Conservation (phyloP, 2,888 invertebrate genomes). For the Schizaphis graminum region DNA sequence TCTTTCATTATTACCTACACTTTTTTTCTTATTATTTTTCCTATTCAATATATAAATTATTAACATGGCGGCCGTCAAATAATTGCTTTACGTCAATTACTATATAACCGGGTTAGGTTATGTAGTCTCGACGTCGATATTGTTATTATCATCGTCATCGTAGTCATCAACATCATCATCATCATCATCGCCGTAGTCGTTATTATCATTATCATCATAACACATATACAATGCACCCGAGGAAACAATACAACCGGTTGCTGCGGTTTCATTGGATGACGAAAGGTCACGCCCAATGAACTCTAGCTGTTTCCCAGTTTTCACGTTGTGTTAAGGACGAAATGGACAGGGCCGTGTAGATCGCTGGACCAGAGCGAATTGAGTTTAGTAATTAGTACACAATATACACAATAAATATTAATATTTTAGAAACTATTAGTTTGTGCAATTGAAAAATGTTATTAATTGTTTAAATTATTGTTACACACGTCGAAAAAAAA, state of each 20-base stretch:
- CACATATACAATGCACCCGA: constrained; percentile 54
- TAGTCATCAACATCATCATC: constrained; percentile 28
- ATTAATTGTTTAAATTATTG: not conserved
- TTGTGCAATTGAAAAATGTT: not conserved
- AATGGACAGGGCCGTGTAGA: constrained; percentile 1
- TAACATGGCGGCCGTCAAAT: constrained; percentile 62
- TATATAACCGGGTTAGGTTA: constrained; percentile 29
- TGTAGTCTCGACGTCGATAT: constrained; percentile 59
- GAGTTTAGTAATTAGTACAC: not conserved
- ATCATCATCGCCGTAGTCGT: not conserved
- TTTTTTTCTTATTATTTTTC: constrained; percentile 57
- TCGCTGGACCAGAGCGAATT: not conserved
- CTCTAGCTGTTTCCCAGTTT: constrained; percentile 59
- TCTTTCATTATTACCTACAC: constrained; percentile 54
- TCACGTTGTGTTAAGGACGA: constrained; percentile 51
- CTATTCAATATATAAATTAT: constrained; percentile 56
- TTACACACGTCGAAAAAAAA: not conserved
- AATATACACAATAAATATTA: not conserved
- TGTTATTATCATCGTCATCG: constrained; percentile 58
- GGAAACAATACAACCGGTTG: constrained; percentile 65
- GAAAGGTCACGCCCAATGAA: constrained; percentile 62
- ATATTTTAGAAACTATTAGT: not conserved
- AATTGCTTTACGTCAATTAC: constrained; percentile 64
- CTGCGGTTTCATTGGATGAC: constrained; percentile 52
- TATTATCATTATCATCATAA: constrained; percentile 23